Base-by-base conservation (phyloP, 2,888 invertebrate genomes). In the Oegoconia quadripuncta region DNA sequence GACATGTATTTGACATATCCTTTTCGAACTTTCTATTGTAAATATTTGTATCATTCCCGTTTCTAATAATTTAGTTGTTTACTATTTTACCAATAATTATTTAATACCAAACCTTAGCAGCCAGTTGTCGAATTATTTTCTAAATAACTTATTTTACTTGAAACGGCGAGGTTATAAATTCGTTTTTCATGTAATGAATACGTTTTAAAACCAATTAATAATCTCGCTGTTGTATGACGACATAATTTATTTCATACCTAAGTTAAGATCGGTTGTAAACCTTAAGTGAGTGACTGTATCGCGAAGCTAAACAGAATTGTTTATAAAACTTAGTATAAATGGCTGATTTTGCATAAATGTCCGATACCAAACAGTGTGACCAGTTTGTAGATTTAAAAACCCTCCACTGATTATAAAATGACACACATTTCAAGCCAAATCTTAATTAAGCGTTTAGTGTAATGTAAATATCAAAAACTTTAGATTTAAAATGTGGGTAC, bases 281-380 rank as follows among this genome's bases (percentile, higher is more conserved):
- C n/a, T n/a, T n/a, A n/a, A n/a, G n/a, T n/a, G n/a, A n/a, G n/a
- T n/a, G n/a, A n/a, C n/a, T n/a, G n/a, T n/a, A n/a, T n/a, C n/a
- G n/a, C n/a, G n/a, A n/a, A n/a, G n/a, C n/a, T n/a, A n/a, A n/a
- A n/a, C n/a, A n/a, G n/a, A n/a, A n/a, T n/a, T n/a, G n/a, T n/a
- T n/a, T n/a, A n/a, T n/a, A n/a, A n/a, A n/a, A n/a, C n/a, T n/a
- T n/a, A n/a, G n/a, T n/a, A n/a, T n/a, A n/a, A n/a, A n/a, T n/a
- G n/a, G n/a, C n/a, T n/a, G n/a, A n/a, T n/a, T n/a, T n/a, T n/a
- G n/a, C n/a, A n/a, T n/a, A n/a, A n/a, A n/a, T n/a, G n/a, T n/a
- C n/a, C n/a, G n/a, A 76, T 76, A 80, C 81, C 81, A 82, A 82
- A 65, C 57, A 60, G 60, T 71, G 66, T 69, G 74, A 79, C 74